Evolutionary conservation across 2,113 vertebrate species (phyloP).

Genomic region (Ochotona curzoniae): DNA sequence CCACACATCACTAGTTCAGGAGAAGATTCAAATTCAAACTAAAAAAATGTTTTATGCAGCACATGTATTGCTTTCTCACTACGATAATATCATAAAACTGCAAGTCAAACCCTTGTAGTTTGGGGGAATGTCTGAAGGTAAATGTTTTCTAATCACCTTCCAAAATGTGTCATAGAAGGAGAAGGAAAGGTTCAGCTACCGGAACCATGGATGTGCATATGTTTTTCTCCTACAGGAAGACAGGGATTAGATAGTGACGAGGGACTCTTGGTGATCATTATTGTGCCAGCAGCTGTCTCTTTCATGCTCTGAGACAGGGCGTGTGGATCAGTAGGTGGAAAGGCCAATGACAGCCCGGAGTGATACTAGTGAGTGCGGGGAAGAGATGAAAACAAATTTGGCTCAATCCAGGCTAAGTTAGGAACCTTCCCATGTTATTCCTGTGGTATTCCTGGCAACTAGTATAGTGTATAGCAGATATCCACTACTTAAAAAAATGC

Average conservation of each 20-base stretch:
- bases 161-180: slow-evolving; percentile 4
- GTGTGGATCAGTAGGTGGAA: not conserved
- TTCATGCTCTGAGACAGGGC: not conserved
- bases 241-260: not conserved
- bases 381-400: not conserved
- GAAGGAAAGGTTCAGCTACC: not conserved
- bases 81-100: not conserved
- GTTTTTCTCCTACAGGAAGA: not conserved
- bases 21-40: not conserved
- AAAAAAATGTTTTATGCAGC: not conserved
- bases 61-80: not conserved
- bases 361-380: not conserved
- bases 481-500: not conserved
- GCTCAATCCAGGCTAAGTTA: not conserved
- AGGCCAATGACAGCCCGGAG: not conserved
- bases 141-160: not conserved
- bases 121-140: not conserved
- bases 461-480: not conserved
- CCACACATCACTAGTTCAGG: not conserved
- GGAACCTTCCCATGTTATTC: not conserved
- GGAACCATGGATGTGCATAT: not conserved
- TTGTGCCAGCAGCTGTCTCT: not conserved
- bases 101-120: not conserved
- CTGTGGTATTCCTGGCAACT: not conserved
- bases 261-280: not conserved